Percentiles rank a stretch among this genome's conserved stretches.
Evolutionary conservation across 2,113 vertebrate species (phyloP).

Genomic region (Podarcis cretensis): DNA sequence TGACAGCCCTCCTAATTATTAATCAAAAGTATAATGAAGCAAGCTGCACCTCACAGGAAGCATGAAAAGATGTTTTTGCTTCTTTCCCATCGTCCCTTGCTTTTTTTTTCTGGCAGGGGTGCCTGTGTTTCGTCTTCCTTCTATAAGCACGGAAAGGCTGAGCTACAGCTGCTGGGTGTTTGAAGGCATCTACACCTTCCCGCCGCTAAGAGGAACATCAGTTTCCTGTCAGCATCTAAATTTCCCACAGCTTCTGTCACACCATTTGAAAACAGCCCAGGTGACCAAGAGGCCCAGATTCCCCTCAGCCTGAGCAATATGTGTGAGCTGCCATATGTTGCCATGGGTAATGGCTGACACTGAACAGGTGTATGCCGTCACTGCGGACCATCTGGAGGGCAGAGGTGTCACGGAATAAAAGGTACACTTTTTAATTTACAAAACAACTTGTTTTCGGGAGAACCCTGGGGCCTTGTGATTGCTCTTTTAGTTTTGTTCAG

Average conservation of each 20-base stretch:
- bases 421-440: conserved; percentile 53
- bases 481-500: background rate
- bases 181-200: conserved; percentile 65
- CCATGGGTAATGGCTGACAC: conserved; percentile 72
- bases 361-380: conserved; percentile 77
- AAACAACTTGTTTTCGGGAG: conserved; percentile 46
- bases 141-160: conserved; percentile 18
- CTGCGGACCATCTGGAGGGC: conserved; percentile 74
- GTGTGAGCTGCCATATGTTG: conserved; percentile 77
- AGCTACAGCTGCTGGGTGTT: conserved; percentile 56
- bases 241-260: conserved; percentile 78
- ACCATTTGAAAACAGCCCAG: conserved; percentile 78
- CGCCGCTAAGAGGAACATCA: conserved; percentile 55
- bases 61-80: background rate
- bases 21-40: background rate
- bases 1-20: background rate
- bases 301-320: conserved; percentile 70
- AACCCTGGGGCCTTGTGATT: background rate
- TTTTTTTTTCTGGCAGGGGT: conserved; percentile 30
- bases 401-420: conserved; percentile 54
- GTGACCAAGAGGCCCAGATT: conserved; percentile 72
- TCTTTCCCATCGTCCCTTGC: conserved; percentile 3
- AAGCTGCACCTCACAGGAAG: background rate
- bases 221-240: conserved; percentile 72
- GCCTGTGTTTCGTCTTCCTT: conserved; percentile 12